Conservation (phyloP, 2,888 invertebrate species). For the Pharmacophagus antenor region DNA sequence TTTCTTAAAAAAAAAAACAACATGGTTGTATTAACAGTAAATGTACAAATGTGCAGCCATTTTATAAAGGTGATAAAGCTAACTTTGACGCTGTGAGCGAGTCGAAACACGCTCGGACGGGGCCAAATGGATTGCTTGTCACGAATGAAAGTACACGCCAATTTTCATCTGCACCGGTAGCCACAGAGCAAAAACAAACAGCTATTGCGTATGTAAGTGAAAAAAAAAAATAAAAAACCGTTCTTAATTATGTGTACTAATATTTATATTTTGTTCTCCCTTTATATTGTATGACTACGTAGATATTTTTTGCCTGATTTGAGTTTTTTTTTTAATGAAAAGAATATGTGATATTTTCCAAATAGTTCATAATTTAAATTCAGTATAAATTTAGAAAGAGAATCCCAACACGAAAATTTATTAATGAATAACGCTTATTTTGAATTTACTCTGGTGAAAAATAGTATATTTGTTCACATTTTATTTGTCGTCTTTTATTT, state of each 20-base stretch:
- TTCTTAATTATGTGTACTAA: not conserved
- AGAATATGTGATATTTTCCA: too few species aligned
- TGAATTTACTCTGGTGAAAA: too few species aligned
- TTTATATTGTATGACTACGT: not conserved
- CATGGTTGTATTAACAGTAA: slow-evolving; percentile 31
- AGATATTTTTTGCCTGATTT: too few species aligned
- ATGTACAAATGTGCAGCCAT: slow-evolving; percentile 21
- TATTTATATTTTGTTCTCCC: not conserved
- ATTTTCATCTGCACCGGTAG: slow-evolving; percentile 31
- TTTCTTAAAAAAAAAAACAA: too few species aligned
- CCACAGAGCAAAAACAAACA: slow-evolving; percentile 19
- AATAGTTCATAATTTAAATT: too few species aligned
- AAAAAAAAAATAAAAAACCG: slow-evolving; percentile 1
- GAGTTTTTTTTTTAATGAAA: too few species aligned
- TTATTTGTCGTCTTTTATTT: not conserved
- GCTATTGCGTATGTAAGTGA: not conserved
- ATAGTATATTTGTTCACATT: not conserved
- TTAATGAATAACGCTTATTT: too few species aligned
- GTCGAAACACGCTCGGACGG: slow-evolving; percentile 24
- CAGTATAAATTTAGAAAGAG: too few species aligned
- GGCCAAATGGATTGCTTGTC: slow-evolving; percentile 49
- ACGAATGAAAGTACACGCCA: slow-evolving; percentile 39
- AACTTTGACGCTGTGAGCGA: slow-evolving; percentile 24
- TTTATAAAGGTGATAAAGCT: slow-evolving; percentile 31
- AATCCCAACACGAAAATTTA: too few species aligned